phyloP scores from a whole-genome alignment of 1,140 invertebrate genomes.

The Chymomyza costata region DNA sequence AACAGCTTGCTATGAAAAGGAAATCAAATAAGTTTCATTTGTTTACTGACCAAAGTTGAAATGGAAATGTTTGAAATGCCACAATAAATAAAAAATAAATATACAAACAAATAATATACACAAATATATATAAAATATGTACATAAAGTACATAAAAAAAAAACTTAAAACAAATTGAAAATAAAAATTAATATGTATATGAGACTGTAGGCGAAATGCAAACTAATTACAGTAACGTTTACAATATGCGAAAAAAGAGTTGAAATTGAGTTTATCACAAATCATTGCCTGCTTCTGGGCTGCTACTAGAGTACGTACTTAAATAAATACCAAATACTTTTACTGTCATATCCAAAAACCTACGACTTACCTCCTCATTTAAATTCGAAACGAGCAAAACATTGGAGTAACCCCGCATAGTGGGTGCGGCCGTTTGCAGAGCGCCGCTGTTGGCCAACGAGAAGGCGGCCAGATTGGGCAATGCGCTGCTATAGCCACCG shows the following conservation, averaged over 20 bases:
- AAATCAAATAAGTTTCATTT: constrained; percentile 1
- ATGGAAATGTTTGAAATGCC: not conserved
- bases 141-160: no score
- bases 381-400: constrained; percentile 92
- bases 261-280: no score
- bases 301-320: constrained; percentile 42
- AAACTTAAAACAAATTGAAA: constrained; percentile 7
- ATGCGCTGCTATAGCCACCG: constrained; percentile 83
- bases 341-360: no score
- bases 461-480: constrained; percentile 85
- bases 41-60: not conserved
- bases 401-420: constrained; percentile 83
- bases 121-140: not conserved
- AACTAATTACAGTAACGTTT: constrained; percentile 5
- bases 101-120: constrained; percentile 4
- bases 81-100: no score
- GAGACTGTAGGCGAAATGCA: constrained; percentile 7
- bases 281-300: no score
- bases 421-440: constrained; percentile 80
- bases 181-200: constrained; percentile 3
- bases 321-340: no score
- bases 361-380: constrained; percentile 88
- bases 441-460: constrained; percentile 80
- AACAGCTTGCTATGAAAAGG: no score
- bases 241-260: no score